Conservation (phyloP, 2,888 invertebrate species). For the Mimumesa dahlbomi region DNA sequence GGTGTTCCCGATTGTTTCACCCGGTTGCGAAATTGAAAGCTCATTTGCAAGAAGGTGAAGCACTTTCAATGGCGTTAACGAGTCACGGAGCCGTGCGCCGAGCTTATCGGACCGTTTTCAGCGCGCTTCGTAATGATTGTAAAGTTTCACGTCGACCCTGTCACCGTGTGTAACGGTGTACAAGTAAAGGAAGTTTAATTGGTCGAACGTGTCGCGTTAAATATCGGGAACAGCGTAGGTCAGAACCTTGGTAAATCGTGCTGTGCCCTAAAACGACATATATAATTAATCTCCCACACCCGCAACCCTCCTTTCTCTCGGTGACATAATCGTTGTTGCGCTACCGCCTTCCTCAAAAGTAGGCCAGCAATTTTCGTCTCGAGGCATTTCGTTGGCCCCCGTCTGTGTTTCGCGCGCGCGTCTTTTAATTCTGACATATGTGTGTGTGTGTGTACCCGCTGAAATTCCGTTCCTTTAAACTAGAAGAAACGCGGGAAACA, state of each 20-base stretch:
- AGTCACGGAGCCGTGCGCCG: conserved; percentile 53
- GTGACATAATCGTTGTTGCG: conserved; percentile 61
- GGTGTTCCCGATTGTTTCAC: conserved; percentile 9
- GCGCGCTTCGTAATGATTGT: conserved; percentile 16
- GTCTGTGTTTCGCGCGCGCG: conserved; percentile 21
- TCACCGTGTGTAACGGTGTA: conserved; percentile 11
- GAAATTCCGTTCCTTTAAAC: conserved; percentile 18
- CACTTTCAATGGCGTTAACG: conserved; percentile 50
- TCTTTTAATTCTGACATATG: not conserved
- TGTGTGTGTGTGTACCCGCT: too few relatives aligned
- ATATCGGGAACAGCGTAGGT: conserved; percentile 42
- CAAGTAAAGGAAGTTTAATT: conserved; percentile 43
- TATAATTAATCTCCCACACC: conserved; percentile 71
- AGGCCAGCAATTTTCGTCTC: conserved; percentile 51
- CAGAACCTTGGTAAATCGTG: conserved; percentile 57
- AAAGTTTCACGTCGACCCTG: conserved; percentile 34
- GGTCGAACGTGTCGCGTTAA: conserved; percentile 51
- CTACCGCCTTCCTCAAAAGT: conserved; percentile 54
- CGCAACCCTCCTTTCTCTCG: conserved; percentile 69
- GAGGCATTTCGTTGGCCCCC: conserved; percentile 22
- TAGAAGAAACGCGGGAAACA: not conserved
- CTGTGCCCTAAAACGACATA: conserved; percentile 59
- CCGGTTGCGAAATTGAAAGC: conserved; percentile 52
- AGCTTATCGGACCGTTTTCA: conserved; percentile 51
- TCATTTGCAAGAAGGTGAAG: conserved; percentile 52